Conservation (phyloP, 2,113 vertebrate species). For the Serilophus lunatus region DNA sequence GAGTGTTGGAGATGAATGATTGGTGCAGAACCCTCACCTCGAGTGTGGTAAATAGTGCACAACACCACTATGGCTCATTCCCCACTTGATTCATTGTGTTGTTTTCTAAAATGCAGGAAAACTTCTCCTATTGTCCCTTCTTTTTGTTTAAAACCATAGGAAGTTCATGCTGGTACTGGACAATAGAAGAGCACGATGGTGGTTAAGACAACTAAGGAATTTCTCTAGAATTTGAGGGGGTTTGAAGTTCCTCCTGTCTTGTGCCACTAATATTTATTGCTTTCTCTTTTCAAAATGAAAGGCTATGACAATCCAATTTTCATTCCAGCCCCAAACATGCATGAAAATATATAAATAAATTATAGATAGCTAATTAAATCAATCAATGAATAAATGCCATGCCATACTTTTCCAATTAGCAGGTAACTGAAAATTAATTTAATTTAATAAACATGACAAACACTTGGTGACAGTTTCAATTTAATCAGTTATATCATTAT, state of each 20-base stretch:
- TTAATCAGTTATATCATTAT: background rate
- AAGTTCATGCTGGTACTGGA: background rate
- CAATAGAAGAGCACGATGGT: fast-evolving
- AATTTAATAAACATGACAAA: background rate
- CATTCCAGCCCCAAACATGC: background rate
- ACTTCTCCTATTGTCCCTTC: background rate
- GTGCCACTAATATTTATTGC: background rate
- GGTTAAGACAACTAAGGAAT: background rate
- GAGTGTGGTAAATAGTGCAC: background rate
- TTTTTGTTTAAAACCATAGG: background rate
- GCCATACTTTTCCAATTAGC: background rate
- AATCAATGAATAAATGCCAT: background rate
- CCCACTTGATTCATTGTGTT: background rate
- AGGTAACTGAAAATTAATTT: background rate
- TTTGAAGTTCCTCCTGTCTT: background rate
- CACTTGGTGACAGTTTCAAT: background rate
- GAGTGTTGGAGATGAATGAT: too few species aligned
- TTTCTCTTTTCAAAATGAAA: background rate
- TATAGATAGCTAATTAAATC: too few species aligned
- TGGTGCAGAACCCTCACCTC: background rate
- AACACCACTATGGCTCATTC: background rate
- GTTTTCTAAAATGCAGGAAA: background rate
- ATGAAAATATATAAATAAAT: background rate
- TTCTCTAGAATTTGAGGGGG: background rate
- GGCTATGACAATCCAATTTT: background rate